Evolutionary conservation across 2,888 invertebrate genomes (phyloP).

Genomic region (Ceriagrion tenellum): DNA sequence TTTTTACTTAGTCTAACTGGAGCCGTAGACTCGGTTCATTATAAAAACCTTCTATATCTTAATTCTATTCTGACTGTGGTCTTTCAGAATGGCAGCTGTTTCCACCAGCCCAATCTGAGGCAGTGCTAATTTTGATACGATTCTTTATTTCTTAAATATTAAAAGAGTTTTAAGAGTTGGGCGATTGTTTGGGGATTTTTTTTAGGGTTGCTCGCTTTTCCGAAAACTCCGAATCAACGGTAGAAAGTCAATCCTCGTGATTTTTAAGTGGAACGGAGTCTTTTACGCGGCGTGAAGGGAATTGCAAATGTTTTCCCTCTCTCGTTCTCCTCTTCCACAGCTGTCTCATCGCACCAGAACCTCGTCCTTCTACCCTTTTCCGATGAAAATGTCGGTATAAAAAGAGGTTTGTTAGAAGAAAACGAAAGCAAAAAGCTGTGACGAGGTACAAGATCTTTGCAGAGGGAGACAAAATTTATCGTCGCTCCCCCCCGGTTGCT

Average conservation of each 20-base stretch:
- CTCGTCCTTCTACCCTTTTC: neutral
- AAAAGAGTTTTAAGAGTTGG: neutral
- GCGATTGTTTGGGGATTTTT: neutral
- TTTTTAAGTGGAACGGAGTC: slow-evolving; percentile 22
- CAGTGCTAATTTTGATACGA: too few relatives aligned
- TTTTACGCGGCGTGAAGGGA: neutral
- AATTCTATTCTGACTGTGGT: neutral
- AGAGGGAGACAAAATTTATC: neutral
- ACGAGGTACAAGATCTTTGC: neutral
- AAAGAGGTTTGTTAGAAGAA: neutral
- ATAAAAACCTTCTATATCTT: neutral
- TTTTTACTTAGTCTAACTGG: too few relatives aligned
- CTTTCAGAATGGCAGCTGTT: neutral
- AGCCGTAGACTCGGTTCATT: too few relatives aligned
- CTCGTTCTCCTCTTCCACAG: neutral
- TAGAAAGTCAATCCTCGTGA: slow-evolving; percentile 19
- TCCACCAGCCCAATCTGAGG: neutral
- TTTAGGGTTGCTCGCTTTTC: neutral
- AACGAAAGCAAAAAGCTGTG: neutral
- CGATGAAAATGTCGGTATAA: neutral
- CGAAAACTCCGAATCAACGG: neutral
- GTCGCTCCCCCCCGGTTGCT: neutral
- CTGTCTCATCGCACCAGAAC: neutral
- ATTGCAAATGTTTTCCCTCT: neutral
- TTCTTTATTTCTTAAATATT: too few relatives aligned